A percentile compares a stretch with the other conserved stretches of the same genome.
Conservation (phyloP, 2,888 invertebrate species). For the Ormia ochracea region DNA sequence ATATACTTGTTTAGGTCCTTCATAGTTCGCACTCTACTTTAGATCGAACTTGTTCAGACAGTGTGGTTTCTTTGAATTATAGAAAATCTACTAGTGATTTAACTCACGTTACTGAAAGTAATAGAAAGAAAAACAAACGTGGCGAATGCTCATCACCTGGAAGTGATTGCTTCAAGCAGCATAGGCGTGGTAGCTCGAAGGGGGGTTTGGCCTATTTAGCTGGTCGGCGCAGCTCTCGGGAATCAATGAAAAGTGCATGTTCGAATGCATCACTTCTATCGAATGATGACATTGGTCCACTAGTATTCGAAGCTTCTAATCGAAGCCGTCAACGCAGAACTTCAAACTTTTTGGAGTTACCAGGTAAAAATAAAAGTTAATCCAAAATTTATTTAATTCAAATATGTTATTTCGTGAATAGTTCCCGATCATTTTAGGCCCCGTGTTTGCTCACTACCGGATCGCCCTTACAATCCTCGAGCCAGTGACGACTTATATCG, state of each 20-base stretch:
- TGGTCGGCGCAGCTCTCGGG: constrained; percentile 90
- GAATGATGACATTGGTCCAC: constrained; percentile 88
- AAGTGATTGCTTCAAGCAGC: constrained; percentile 76
- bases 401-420: constrained; percentile 72
- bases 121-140: constrained; percentile 78
- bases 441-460: constrained; percentile 89
- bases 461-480: constrained; percentile 90
- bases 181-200: constrained; percentile 81
- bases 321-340: constrained; percentile 87
- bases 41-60: constrained; percentile 77
- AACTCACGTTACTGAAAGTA: constrained; percentile 75
- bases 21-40: constrained; percentile 77
- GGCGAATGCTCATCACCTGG: constrained; percentile 47
- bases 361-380: constrained; percentile 79
- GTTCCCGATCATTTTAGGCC: constrained; percentile 90
- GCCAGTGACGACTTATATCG: constrained; percentile 90
- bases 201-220: constrained; percentile 88
- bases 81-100: constrained; percentile 88
- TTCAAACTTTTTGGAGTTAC: constrained; percentile 90
- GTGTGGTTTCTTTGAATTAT: constrained; percentile 78
- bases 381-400: neutral
- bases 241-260: constrained; percentile 81
- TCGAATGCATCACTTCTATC: constrained; percentile 83
- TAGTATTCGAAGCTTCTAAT: constrained; percentile 87
- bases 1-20: constrained; percentile 67